phyloP scores from a whole-genome alignment of 2,113 vertebrate genomes.

The Orientallactaga bullata region DNA sequence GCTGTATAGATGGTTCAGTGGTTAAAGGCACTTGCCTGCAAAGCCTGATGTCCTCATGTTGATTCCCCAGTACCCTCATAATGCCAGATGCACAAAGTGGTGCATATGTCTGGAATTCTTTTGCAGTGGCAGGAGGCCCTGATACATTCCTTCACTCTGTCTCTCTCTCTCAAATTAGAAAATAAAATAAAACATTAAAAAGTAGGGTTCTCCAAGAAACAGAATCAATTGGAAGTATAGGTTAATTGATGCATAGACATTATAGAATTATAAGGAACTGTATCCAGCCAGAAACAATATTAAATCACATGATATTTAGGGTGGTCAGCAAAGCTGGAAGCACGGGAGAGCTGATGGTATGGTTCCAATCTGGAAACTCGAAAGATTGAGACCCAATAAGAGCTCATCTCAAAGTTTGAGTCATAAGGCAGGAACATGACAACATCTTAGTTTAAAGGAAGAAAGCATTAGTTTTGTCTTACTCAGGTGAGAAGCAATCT shows the following conservation, averaged over 20 bases:
- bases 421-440: neutral
- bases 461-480: neutral
- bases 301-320: neutral
- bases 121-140: too few species aligned
- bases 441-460: neutral
- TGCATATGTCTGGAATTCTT: too few species aligned
- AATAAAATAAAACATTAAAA: too few species aligned
- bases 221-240: neutral
- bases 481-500: neutral
- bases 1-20: too few species aligned
- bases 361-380: neutral
- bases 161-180: too few species aligned
- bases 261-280: neutral
- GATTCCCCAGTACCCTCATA: too few species aligned
- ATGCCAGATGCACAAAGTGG: too few species aligned
- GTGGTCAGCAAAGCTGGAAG: neutral
- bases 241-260: neutral
- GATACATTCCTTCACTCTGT: too few species aligned
- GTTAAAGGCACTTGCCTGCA: too few species aligned
- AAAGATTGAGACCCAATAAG: neutral
- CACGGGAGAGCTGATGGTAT: neutral
- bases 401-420: neutral
- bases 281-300: neutral
- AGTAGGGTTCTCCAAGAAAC: neutral
- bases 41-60: too few species aligned